Conservation (phyloP, 1,140 invertebrate species). For the Drosophila ogumai region DNA sequence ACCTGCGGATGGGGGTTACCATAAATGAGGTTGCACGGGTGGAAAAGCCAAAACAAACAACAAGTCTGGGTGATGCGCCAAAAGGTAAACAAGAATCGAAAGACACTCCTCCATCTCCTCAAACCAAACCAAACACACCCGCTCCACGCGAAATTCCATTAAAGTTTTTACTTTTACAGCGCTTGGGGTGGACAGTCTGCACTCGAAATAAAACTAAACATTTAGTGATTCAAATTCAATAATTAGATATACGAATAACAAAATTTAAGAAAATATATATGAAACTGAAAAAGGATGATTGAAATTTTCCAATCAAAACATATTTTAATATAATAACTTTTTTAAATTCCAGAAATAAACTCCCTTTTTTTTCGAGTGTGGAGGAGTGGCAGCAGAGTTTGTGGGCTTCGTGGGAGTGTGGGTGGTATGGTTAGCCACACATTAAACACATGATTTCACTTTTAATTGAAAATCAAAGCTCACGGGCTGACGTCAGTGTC, state of each 20-base stretch:
- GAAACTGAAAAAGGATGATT: no score
- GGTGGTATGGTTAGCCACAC: slow-evolving; percentile 42
- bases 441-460: slow-evolving; percentile 84
- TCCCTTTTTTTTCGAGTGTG: slow-evolving; percentile 15
- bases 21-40: slow-evolving; percentile 1
- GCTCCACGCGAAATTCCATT: slow-evolving; percentile 68
- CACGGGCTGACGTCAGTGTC: slow-evolving; percentile 72
- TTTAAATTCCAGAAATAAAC: not conserved
- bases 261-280: no score
- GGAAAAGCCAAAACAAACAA: slow-evolving; percentile 54
- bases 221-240: not conserved
- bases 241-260: not conserved
- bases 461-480: slow-evolving; percentile 85
- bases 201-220: slow-evolving; percentile 2
- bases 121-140: slow-evolving; percentile 16
- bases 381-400: slow-evolving; percentile 37
- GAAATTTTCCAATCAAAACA: no score
- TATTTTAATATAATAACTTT: not conserved
- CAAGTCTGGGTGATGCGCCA: slow-evolving; percentile 69
- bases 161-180: slow-evolving; percentile 70
- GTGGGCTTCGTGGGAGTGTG: slow-evolving; percentile 15
- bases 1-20: slow-evolving; percentile 86
- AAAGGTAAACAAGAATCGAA: slow-evolving; percentile 76
- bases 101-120: slow-evolving; percentile 32
- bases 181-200: slow-evolving; percentile 17